Percentiles rank a stretch among this genome's conserved stretches.
Conservation (phyloP, 2,888 invertebrate species). For the Melieria picta region DNA sequence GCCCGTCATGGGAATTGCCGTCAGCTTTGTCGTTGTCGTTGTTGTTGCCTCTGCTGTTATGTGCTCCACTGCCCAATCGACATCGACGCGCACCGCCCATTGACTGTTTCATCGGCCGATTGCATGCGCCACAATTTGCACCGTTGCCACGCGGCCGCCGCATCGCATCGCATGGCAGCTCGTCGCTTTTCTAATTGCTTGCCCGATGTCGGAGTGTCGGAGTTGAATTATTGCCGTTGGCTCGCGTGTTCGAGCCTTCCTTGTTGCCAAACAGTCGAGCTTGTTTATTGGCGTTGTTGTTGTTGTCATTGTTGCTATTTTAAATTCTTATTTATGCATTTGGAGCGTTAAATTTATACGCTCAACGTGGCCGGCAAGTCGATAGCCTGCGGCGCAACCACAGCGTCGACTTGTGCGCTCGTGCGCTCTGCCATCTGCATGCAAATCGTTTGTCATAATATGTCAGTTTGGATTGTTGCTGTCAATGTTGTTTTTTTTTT, state of each 20-base stretch:
- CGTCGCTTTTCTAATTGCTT: not conserved
- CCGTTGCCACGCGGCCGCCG: not conserved
- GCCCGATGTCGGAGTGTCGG: no score
- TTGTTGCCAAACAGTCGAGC: no score
- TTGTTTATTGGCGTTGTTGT: not conserved
- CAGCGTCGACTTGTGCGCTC: not conserved
- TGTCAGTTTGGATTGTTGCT: constrained; percentile 11
- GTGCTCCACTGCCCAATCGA: not conserved
- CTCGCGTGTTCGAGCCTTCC: no score
- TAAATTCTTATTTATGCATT: no score
- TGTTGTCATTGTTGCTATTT: constrained; percentile 19
- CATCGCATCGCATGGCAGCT: not conserved
- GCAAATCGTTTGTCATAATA: not conserved
- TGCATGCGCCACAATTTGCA: not conserved
- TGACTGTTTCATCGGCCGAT: not conserved
- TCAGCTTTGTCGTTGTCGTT: constrained; percentile 21
- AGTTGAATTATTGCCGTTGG: no score
- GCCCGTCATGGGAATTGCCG: constrained; percentile 26
- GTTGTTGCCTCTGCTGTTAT: constrained; percentile 1
- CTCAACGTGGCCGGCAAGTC: no score
- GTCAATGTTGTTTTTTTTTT: constrained; percentile 15
- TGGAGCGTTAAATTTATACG: no score
- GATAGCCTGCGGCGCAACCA: not conserved
- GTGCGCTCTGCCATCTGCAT: not conserved
- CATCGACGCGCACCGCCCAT: no score